Evolutionary conservation across 2,113 vertebrate species (phyloP), one percentile per base, ranked within the genome.

Genomic region (Clarias gariepinus): DNA sequence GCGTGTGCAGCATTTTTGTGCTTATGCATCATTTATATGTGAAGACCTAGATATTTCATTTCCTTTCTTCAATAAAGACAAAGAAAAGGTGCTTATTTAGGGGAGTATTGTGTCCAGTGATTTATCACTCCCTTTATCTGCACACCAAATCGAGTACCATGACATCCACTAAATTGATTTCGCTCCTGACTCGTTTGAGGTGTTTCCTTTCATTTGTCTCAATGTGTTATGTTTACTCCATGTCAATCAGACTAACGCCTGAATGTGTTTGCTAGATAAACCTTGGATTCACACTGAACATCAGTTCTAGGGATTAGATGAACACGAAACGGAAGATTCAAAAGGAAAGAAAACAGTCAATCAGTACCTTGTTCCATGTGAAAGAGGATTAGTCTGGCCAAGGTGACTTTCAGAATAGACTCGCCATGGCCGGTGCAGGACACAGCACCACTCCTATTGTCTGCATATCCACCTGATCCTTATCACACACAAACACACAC

Each of bases 391-490:
- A 92, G 90, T 87, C 92, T 93, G 89, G 86, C 93, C 85, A 95
- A 85, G 82, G 91, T 94, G 78, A 93, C 88, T 94, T 95, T 95
- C 83, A 94, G 93, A 91, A 96, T 94, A 77, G 93, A 93, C 86
- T 96, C 92, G 92, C 89, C 92, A 74, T 91, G 92, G 58, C 89
- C 90, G 6, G 93, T 95, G 90, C 94, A 93, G 53, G 92, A 95
- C 33, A 95, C 92, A 4, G 94, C 93, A 71, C 90, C 92, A 90
- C 63, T 90, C 0, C 85, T 53, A 66, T 94, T 96, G 89, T 94
- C 93, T 90, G 93, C 93, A 78, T 91, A 93, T 83, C 90, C 92
- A 82, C 94, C 94, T 89, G 89, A 94, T 77, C 91, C 92, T 95
- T 68, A 88, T 86, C 82, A 28, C 69, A 78, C 61, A 86, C 71